These are phyloP conservation scores for Tipula confusa DNA, from an alignment of 2,888 invertebrate genomes.

Conservation along the genomic window DNA sequence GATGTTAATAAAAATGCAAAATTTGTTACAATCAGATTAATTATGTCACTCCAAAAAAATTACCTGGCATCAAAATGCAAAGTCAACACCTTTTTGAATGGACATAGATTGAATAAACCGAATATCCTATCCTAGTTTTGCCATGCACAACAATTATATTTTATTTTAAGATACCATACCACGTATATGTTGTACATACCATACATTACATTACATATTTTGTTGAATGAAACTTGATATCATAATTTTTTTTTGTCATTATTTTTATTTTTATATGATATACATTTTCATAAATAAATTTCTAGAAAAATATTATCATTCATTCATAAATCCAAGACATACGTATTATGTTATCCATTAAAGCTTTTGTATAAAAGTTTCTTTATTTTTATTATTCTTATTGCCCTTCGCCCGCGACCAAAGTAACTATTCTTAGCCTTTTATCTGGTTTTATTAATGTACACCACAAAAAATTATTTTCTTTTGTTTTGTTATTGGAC, in stretches of 20 bases:
- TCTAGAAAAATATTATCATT: neutral
- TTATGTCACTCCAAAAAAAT: no score
- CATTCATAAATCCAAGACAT: neutral
- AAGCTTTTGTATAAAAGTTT: neutral
- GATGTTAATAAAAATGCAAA: no score
- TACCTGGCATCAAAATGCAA: no score
- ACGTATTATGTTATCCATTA: neutral
- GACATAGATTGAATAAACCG: neutral
- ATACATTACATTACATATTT: neutral
- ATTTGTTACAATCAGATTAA: neutral
- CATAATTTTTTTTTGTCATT: neutral
- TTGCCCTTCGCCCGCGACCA: neutral
- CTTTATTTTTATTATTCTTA: neutral
- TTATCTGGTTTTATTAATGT: neutral
- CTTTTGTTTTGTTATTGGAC: neutral
- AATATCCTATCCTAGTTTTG: neutral
- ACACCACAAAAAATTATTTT: neutral
- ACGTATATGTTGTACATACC: neutral
- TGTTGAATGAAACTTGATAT: constrained; percentile 12
- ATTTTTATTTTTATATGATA: neutral
- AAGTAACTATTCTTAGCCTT: neutral
- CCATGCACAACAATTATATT: neutral
- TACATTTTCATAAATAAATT: constrained; percentile 12
- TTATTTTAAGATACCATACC: neutral
- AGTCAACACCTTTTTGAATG: neutral